Evolutionary conservation across 2,797 vertebrate species (phyloP), one percentile per base, ranked within the genome.

Genomic region (Scolopax rusticola): DNA sequence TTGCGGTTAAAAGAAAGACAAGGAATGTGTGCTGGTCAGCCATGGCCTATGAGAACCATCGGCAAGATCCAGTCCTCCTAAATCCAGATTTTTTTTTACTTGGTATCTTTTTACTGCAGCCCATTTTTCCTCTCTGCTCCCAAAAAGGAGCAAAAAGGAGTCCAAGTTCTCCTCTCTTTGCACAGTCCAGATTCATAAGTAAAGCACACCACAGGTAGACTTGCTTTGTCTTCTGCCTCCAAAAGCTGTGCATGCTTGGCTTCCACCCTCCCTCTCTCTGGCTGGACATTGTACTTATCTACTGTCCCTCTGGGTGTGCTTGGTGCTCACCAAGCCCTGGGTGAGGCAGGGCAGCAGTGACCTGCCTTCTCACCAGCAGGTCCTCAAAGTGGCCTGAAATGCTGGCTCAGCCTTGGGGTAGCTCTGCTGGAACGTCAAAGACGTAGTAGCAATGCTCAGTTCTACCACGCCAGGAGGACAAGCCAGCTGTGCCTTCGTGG

Each of bases 361-460:
- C 57, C 56, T 48, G 11, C 25, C 87, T 93, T 78, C 73, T 88
- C 41, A 60, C 33, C 4, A 0, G 9, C 8, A 28, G 75, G 30
- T 17, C 40, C 88, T 84, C 48, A 8, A 17, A 89, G 48, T 41
- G 53, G 48, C 59, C 74, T 32, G 19, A 82, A 65, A 45, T 54
- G 19, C 38, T 89, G 0, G 0, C n/a, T 67, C 40, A 25, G 88
- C 64, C 70, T 78, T 84, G n/a, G 54, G 63, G 4, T 53, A 27
- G 40, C 64, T 65, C 80, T 76, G 50, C 59, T 56, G 70, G 74
- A 82, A 87, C 48, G 77, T 48, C 15, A 2, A 38, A 65, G 80
- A 25, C 0, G 0, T 19, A 43, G 47, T 6, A 69, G 23, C 3
- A 4, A 14, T 21, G 24, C 32, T 88, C 11, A 14, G 60, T 76